Evolutionary conservation across 2,888 invertebrate genomes (phyloP).

Genomic region (Acleris cristana): DNA sequence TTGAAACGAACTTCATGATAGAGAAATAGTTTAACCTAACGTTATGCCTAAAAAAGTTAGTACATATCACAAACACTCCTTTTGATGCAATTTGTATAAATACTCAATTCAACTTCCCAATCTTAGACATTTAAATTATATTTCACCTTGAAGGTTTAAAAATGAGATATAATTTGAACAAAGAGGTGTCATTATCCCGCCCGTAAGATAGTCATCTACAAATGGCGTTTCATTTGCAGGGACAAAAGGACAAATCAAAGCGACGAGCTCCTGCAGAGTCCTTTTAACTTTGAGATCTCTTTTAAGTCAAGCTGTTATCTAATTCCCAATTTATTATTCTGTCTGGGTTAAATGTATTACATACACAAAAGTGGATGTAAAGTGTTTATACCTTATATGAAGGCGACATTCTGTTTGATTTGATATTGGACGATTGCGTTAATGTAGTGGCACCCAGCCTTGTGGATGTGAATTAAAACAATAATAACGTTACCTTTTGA

Average conservation of each 20-base stretch:
- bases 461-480: too few relatives aligned
- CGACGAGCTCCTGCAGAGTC: conserved; percentile 60
- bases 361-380: too few relatives aligned
- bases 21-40: too few relatives aligned
- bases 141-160: conserved; percentile 42
- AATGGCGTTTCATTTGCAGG: conserved; percentile 64
- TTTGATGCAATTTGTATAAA: conserved; percentile 17
- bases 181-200: conserved; percentile 48
- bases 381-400: too few relatives aligned
- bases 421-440: too few relatives aligned
- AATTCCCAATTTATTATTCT: conserved; percentile 49
- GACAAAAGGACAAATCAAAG: conserved; percentile 72
- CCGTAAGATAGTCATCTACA: conserved; percentile 58
- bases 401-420: too few relatives aligned
- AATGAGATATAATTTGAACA: conserved; percentile 50
- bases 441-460: too few relatives aligned
- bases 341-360: conserved; percentile 18
- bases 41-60: too few relatives aligned
- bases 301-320: conserved; percentile 54
- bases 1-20: too few relatives aligned
- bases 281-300: conserved; percentile 59
- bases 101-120: conserved; percentile 17
- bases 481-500: too few relatives aligned
- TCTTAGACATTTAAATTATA: conserved; percentile 24
- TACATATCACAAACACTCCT: too few relatives aligned